Evolutionary conservation across 2,113 vertebrate species (phyloP).

Genomic region (Tetrao urogallus): DNA sequence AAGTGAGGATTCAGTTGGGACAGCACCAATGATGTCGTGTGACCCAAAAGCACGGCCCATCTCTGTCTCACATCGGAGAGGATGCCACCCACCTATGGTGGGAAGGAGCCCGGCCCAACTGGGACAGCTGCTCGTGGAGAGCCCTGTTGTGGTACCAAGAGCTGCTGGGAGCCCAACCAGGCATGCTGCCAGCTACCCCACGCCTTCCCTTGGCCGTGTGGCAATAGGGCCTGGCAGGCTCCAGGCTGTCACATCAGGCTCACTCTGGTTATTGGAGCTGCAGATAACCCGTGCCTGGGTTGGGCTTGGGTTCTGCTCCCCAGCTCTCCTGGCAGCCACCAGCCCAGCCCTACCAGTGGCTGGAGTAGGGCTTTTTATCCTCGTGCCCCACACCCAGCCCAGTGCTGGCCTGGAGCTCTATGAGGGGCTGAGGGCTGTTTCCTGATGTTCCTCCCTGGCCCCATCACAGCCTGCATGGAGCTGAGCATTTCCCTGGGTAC

Average conservation of each 20-base stretch:
- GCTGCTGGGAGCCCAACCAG: not conserved
- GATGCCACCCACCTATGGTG: rapidly evolving
- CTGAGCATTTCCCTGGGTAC: not conserved
- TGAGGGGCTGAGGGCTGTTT: not conserved
- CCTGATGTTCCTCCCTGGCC: not conserved
- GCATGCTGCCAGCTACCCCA: not conserved
- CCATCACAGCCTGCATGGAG: rapidly evolving
- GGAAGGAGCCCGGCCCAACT: not conserved
- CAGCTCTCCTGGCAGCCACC: not conserved
- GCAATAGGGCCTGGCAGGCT: slow-evolving; percentile 13
- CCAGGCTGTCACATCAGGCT: not conserved
- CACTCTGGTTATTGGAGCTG: not conserved
- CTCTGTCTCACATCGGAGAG: not conserved
- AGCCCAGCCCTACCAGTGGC: slow-evolving; percentile 1
- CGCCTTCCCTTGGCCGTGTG: not conserved
- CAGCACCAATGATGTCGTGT: too few relatives aligned
- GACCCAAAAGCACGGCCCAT: too few relatives aligned
- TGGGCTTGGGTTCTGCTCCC: not conserved
- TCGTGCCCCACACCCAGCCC: not conserved
- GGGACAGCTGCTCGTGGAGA: not conserved
- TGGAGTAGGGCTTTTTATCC: not conserved
- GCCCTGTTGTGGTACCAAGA: not conserved
- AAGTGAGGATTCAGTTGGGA: not conserved
- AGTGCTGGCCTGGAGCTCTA: not conserved
- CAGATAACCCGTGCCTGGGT: not conserved